Percentiles rank a stretch among this genome's conserved stretches.
Conservation (phyloP, 2,113 vertebrate species). For the Pomatorhinus ruficollis region DNA sequence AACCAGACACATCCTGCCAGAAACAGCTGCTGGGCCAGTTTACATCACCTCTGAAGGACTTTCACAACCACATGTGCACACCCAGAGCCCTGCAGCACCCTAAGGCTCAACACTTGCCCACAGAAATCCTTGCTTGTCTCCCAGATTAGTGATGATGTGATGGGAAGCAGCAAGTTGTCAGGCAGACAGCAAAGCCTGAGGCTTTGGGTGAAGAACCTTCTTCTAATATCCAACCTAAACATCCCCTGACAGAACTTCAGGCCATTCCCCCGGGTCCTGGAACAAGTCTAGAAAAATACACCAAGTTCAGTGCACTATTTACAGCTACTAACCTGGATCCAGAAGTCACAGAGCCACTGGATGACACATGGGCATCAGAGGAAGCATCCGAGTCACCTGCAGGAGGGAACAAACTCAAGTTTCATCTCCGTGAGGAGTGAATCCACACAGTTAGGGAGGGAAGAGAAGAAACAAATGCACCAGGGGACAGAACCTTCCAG, state of each 20-base stretch:
- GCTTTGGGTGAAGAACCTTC: not conserved
- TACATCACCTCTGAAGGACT: not conserved
- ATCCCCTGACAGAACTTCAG: not conserved
- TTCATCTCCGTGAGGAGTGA: not conserved
- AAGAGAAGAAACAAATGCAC: not conserved
- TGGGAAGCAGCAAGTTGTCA: not conserved
- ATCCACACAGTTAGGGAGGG: not conserved
- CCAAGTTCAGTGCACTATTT: not conserved
- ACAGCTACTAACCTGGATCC: conserved; percentile 75
- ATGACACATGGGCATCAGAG: conserved; percentile 56
- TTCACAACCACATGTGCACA: not conserved
- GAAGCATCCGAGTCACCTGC: conserved; percentile 79
- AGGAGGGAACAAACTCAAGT: not conserved
- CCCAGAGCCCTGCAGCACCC: not conserved
- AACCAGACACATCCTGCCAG: not conserved
- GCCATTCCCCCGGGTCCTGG: not conserved
- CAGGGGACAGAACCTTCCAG: not conserved
- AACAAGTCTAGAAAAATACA: not conserved
- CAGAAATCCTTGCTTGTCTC: not conserved
- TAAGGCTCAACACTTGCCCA: not conserved
- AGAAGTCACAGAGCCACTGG: conserved; percentile 46
- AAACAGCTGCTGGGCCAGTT: not conserved
- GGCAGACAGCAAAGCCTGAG: not conserved
- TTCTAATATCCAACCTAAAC: not conserved
- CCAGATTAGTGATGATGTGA: not conserved